Evolutionary conservation across 2,113 vertebrate genomes (phyloP).

Genomic region (Vidua chalybeata): DNA sequence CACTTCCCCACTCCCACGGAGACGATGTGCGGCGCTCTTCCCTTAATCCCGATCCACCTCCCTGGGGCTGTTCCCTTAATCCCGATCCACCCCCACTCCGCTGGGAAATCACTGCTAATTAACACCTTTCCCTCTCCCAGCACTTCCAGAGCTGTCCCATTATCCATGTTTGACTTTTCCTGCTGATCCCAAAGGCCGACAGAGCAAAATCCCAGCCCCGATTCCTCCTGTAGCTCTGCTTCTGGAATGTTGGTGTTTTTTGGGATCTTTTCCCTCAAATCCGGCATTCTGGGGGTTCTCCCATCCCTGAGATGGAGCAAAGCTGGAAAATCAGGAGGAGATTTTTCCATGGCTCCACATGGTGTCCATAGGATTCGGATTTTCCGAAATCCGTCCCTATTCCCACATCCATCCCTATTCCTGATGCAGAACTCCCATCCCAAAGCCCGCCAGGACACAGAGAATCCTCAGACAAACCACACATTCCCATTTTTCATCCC

Average conservation of each 20-base stretch:
- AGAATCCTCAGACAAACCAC: neutral
- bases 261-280: neutral
- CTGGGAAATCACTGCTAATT: conserved; percentile 68
- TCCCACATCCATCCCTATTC: neutral
- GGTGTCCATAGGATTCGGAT: accelerated
- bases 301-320: neutral
- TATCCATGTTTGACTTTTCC: conserved; percentile 1
- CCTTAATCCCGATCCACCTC: conserved; percentile 30
- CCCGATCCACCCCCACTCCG: conserved; percentile 10
- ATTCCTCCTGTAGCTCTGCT: neutral
- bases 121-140: conserved; percentile 56
- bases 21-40: neutral
- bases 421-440: neutral
- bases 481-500: neutral
- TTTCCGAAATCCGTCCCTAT: neutral
- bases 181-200: neutral
- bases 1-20: neutral
- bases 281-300: accelerated
- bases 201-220: neutral
- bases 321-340: neutral
- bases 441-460: accelerated
- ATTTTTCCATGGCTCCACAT: accelerated
- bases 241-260: accelerated
- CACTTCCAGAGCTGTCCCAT: neutral
- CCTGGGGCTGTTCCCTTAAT: accelerated